Evolutionary conservation across 2,888 invertebrate genomes (phyloP).

Genomic region (Deroplatys truncata): DNA sequence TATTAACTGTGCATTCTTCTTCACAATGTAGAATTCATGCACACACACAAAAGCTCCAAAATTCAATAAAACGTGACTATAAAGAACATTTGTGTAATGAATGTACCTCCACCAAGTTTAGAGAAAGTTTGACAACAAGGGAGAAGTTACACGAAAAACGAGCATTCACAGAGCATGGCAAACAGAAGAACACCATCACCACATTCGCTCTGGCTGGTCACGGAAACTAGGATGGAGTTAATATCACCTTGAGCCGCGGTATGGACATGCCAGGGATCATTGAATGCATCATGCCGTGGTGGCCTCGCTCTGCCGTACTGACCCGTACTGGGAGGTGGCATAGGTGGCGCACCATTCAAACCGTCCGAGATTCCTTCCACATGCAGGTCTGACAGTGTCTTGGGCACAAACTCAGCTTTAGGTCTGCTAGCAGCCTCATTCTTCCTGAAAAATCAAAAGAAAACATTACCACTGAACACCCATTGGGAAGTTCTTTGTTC

Average conservation of each 20-base stretch:
- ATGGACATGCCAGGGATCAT: constrained; percentile 31
- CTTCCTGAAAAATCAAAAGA: constrained; percentile 56
- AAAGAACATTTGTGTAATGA: background rate
- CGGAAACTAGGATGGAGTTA: background rate
- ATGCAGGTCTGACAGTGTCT: constrained; percentile 82
- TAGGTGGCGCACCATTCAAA: constrained; percentile 62
- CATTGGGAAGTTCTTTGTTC: background rate
- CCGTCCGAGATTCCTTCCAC: constrained; percentile 66
- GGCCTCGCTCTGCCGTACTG: constrained; percentile 29
- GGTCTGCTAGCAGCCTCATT: constrained; percentile 86
- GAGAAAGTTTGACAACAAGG: background rate
- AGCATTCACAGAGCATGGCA: background rate
- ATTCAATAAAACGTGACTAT: background rate
- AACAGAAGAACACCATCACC: background rate
- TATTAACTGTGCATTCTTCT: background rate
- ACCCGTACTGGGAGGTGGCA: constrained; percentile 34
- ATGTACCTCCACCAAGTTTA: background rate
- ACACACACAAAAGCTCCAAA: background rate
- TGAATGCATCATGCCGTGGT: constrained; percentile 21
- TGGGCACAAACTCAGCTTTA: constrained; percentile 86
- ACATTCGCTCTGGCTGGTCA: background rate
- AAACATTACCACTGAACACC: background rate
- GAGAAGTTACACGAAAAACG: background rate
- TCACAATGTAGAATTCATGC: background rate
- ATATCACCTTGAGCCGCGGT: constrained; percentile 6